A percentile compares a stretch with the other conserved stretches of the same genome.
Conservation (phyloP, 2,113 vertebrate species). For the Plestiodon gilberti region DNA sequence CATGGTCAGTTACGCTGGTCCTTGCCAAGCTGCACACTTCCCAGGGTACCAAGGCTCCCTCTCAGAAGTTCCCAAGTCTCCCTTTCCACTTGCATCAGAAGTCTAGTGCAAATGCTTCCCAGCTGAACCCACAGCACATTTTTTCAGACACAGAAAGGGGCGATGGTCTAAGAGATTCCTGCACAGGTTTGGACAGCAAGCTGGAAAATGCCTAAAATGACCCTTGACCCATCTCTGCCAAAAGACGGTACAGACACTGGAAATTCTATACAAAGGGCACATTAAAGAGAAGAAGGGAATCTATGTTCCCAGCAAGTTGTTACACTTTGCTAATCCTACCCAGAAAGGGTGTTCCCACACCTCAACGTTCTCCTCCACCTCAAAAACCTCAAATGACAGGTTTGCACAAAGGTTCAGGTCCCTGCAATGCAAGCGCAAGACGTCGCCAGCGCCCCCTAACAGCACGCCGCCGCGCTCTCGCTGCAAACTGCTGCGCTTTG, state of each 20-base stretch:
- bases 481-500: constrained; percentile 79
- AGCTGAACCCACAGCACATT: background rate
- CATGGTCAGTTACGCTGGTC: constrained; percentile 89
- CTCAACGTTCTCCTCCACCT: constrained; percentile 36
- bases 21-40: background rate
- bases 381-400: constrained; percentile 91
- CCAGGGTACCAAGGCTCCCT: background rate
- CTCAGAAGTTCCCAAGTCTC: background rate
- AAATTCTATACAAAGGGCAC: background rate
- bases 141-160: background rate
- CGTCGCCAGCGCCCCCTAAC: constrained; percentile 83
- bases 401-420: constrained; percentile 90
- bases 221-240: too few relatives aligned
- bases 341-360: background rate
- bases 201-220: background rate
- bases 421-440: constrained; percentile 98
- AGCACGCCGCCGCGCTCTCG: constrained; percentile 80
- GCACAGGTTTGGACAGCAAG: background rate
- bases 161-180: background rate
- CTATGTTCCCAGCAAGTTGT: background rate
- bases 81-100: background rate
- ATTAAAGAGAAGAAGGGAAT: background rate
- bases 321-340: background rate
- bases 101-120: background rate
- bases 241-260: background rate